These are phyloP conservation scores for Abramis brama DNA, from an alignment of 2,113 vertebrate genomes.

Conservation along the genomic window DNA sequence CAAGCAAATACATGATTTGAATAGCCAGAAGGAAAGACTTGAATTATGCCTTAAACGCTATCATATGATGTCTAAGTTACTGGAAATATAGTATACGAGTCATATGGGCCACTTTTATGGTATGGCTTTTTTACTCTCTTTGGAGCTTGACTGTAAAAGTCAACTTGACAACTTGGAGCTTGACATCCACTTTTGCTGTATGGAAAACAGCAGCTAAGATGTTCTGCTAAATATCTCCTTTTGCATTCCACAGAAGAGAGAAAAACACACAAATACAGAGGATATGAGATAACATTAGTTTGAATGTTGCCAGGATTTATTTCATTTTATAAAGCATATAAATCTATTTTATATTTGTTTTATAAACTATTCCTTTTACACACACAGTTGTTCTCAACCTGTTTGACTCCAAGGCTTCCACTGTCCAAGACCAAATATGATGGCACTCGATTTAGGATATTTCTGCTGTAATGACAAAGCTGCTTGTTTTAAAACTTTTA, in stretches of 20 bases:
- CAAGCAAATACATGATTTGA: no score
- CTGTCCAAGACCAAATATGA: background rate
- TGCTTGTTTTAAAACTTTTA: no score
- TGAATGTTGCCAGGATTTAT: background rate
- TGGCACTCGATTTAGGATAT: no score
- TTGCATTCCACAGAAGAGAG: background rate
- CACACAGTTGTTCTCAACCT: background rate
- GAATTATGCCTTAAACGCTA: no score
- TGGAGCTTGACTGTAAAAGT: no score
- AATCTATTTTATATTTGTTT: background rate
- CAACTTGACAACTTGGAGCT: no score
- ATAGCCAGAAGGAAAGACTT: no score
- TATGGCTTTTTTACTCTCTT: no score
- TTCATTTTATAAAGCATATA: background rate
- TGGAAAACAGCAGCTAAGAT: background rate
- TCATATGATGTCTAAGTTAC: background rate
- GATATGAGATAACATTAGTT: background rate
- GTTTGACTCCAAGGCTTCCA: background rate
- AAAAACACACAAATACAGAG: background rate
- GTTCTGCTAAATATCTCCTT: background rate
- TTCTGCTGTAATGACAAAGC: no score
- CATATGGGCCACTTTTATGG: background rate
- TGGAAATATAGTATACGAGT: background rate
- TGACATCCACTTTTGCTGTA: background rate
- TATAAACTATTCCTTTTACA: background rate